Evolutionary conservation across 2,797 vertebrate genomes (phyloP), one percentile per base, ranked within the genome.

Genomic region (Molossus molossus): DNA sequence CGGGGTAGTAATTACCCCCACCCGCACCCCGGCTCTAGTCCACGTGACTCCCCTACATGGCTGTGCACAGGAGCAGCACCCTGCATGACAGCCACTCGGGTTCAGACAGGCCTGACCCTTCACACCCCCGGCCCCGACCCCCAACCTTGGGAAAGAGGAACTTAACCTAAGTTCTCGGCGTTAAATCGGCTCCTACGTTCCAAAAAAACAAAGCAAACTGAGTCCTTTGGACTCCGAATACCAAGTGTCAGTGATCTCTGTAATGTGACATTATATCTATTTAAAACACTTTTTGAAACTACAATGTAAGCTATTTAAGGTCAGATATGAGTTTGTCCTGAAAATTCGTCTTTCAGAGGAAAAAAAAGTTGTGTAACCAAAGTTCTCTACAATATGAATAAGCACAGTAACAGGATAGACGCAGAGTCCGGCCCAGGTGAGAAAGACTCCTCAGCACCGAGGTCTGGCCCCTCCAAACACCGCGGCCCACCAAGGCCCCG

Each of bases 1-100:
- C 90, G 98, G 96, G 98, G 97, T 98, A 98, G 98, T 98, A 98
- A 99, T 99, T 98, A 98, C 97, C 95, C 97, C 94, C 97, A 96
- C 85, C 94, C 95, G 92, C 94, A 67, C n/a, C 93, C 77, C 94
- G 91, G 76, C 84, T 91, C 95, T 96, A 97, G 97, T 96, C 97
- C 98, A 90, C 91, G 97, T 98, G 98, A 97, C 97, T 97, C 85
- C 94, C 55, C n/a, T 50, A 53, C 97, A 87, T 89, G 94, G 87
- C 97, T 96, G 76, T 96, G 94, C 72, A 96, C 94, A 50, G 86
- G 85, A 93, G 96, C 96, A 94, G 50, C 83, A 72, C 57, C 81
- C 53, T 17, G 18, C 82, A 18, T 96, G 92, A 88, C 65, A 94
- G 84, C 96, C 91, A 13, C 55, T 55, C 17, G 29, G 64, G 48